phyloP scores from a whole-genome alignment of 2,888 invertebrate species.

The Quadroppia sp. region DNA sequence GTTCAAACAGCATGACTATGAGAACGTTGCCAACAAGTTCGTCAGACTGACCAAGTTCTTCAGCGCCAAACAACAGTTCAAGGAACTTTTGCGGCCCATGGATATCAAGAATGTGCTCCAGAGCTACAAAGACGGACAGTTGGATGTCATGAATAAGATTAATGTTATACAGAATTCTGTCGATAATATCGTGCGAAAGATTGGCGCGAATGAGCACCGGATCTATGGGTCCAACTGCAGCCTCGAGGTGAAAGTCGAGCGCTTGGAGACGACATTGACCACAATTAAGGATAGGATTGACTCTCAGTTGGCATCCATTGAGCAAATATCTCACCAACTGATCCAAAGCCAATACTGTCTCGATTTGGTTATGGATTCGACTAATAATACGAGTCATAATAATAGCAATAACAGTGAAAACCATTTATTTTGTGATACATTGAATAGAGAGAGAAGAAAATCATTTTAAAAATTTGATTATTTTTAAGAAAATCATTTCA shows the following conservation, averaged over 20 bases:
- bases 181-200: constrained; percentile 21
- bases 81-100: constrained; percentile 34
- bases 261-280: not conserved
- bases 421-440: no score
- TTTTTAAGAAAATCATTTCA: no score
- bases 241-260: not conserved
- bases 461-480: no score
- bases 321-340: no score
- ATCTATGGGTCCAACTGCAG: not conserved
- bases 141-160: constrained; percentile 30
- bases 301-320: no score
- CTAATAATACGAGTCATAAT: no score
- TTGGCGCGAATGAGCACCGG: constrained; percentile 29
- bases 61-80: constrained; percentile 23
- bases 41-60: constrained; percentile 36
- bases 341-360: no score
- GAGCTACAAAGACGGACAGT: constrained; percentile 39
- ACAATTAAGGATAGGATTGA: not conserved
- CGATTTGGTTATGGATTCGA: no score
- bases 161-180: constrained; percentile 35
- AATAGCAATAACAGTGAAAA: no score
- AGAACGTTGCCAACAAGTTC: constrained; percentile 34
- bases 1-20: constrained; percentile 39
- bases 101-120: constrained; percentile 39
- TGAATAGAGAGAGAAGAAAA: no score